phyloP scores from a whole-genome alignment of 2,113 vertebrate genomes.

The Suricata suricatta region DNA sequence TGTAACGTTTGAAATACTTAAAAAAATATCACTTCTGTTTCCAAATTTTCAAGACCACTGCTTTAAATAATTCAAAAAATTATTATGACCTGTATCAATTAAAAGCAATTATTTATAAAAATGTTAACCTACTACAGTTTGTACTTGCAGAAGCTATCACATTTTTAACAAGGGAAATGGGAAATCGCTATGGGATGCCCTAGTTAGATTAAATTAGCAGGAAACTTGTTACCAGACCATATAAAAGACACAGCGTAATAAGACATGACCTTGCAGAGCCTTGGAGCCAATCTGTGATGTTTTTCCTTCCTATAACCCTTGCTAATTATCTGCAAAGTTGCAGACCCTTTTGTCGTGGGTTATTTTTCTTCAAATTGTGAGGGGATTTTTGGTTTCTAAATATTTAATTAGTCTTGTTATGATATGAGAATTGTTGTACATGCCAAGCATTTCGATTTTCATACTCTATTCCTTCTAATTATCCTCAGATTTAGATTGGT shows the following conservation, averaged over 20 bases:
- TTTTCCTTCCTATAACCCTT: constrained; percentile 80
- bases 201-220: constrained; percentile 89
- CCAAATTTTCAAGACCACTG: constrained; percentile 50
- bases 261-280: constrained; percentile 87
- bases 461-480: constrained; percentile 85
- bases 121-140: constrained; percentile 79
- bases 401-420: constrained; percentile 90
- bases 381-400: constrained; percentile 85
- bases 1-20: constrained; percentile 43
- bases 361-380: constrained; percentile 88
- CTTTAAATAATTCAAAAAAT: constrained; percentile 78
- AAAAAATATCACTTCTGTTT: constrained; percentile 26
- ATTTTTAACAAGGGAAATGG: constrained; percentile 87
- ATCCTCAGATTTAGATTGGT: constrained; percentile 86
- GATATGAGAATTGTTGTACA: constrained; percentile 84
- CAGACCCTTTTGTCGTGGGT: constrained; percentile 84
- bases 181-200: constrained; percentile 86
- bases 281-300: constrained; percentile 80
- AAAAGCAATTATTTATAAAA: constrained; percentile 85
- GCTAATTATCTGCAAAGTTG: constrained; percentile 90
- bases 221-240: constrained; percentile 85
- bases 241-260: constrained; percentile 85
- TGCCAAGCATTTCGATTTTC: constrained; percentile 83
- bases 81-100: constrained; percentile 77
- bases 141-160: constrained; percentile 78